phyloP scores from a whole-genome alignment of 2,113 vertebrate species.

The Cyprinodon variegatus region DNA sequence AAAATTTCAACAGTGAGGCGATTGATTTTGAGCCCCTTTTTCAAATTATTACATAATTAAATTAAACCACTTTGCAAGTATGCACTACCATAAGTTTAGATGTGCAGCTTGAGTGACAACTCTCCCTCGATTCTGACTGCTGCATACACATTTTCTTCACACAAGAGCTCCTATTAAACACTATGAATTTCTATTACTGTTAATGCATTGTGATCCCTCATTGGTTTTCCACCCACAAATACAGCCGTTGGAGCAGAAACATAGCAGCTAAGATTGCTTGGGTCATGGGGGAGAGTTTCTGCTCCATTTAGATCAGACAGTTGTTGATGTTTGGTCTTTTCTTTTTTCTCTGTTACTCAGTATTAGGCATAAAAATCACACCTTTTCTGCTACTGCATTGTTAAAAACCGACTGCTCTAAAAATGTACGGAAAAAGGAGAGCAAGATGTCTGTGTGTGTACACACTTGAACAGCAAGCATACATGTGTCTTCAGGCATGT shows the following conservation, averaged over 20 bases:
- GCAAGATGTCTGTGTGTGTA: slow-evolving; percentile 5
- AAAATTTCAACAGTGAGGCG: not conserved
- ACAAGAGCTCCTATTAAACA: not conserved
- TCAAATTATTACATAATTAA: not conserved
- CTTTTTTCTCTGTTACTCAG: not conserved
- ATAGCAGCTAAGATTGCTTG: too few relatives aligned
- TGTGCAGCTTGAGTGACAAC: not conserved
- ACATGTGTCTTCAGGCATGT: slow-evolving; percentile 61
- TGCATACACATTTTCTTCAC: not conserved
- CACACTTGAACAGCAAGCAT: slow-evolving; percentile 18
- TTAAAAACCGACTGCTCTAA: slow-evolving; percentile 20
- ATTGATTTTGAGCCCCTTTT: not conserved
- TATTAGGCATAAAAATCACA: slow-evolving; percentile 19
- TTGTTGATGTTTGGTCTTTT: slow-evolving; percentile 8
- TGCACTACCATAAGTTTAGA: not conserved
- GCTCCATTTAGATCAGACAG: not conserved
- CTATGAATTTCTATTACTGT: slow-evolving; percentile 2
- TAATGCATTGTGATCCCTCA: not conserved
- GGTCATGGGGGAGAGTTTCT: not conserved
- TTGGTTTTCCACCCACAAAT: slow-evolving; percentile 10
- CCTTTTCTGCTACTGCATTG: slow-evolving; percentile 9
- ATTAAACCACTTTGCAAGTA: not conserved
- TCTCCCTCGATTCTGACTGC: not conserved
- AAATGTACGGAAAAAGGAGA: slow-evolving; percentile 21
- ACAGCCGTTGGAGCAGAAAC: not conserved